Base-by-base conservation (phyloP, 2,888 invertebrate genomes). In the Caenorhabditis macrosperma region DNA sequence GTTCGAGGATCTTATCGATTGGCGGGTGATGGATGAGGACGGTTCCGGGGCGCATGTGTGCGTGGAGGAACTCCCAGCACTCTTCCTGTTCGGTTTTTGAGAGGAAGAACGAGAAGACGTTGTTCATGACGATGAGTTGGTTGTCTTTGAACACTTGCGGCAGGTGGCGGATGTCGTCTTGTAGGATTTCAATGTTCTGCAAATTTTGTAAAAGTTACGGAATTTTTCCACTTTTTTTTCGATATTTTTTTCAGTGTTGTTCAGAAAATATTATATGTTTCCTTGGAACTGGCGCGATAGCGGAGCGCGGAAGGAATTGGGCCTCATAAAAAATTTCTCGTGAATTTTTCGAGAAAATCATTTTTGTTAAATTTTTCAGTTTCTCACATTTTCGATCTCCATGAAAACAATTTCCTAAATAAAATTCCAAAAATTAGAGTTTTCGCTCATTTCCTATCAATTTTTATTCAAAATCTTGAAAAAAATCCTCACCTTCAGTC, bases 71-170 rank as follows among this genome's bases (percentile, higher is more conserved):
- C 44, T 78, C 67, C 86, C 85, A 85, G 50, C 86, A 87, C 24
- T 74, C 63, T 24, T 72, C 64, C 79, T 94, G 94, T 69, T 93
- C 92, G 35, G 93, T 92, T 67, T 91, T 89, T 48, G 93, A 91
- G 75, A 93, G 91, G 91, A 94, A 94, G 89, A 94, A 94, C 87
- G 94, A 94, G 88, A 94, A 93, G 1, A 94, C 93, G 91, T 94
- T 94, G 85, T 94, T 93, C 68, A 94, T 91, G 28, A 94, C 91
- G 63, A 94, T 91, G 0, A 93, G 91, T 90, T 94, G 93, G 15
- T 94, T 93, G 71, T 91, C 90, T 71, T 91, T 86, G 20, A 94
- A 90, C 35, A 93, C 88, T 76, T 93, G 93, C 78, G 91, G 90
- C 76, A 92, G 92, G 12, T 93, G 92, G 83, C 93, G 91, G 38